phyloP scores from a whole-genome alignment of 1,140 invertebrate species.

The Anastrepha ludens region DNA sequence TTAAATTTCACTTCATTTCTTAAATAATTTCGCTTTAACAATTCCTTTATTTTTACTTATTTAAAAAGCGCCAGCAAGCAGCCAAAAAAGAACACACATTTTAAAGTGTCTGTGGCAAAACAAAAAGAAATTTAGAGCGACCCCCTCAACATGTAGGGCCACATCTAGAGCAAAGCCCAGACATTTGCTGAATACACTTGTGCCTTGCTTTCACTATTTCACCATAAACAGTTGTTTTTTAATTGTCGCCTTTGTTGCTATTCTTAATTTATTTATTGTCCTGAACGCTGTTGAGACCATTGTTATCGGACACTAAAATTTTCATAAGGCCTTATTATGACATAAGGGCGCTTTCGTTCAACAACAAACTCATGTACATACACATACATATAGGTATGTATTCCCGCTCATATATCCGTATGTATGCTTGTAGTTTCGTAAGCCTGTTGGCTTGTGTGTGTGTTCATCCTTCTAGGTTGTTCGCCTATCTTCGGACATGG shows the following conservation, averaged over 20 bases:
- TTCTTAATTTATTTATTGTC: slow-evolving; percentile 43
- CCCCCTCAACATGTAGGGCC: background rate
- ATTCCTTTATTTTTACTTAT: background rate
- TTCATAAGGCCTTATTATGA: slow-evolving; percentile 26
- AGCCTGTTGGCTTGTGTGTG: background rate
- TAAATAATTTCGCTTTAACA: background rate
- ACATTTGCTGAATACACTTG: background rate
- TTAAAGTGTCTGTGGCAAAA: slow-evolving; percentile 22
- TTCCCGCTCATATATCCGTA: too few species aligned
- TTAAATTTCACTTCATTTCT: too few species aligned
- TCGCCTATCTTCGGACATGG: slow-evolving; percentile 27
- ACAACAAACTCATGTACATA: background rate
- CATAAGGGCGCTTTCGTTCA: background rate
- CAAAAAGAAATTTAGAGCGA: slow-evolving; percentile 43
- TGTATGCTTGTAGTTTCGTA: too few species aligned
- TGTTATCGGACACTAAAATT: slow-evolving; percentile 41
- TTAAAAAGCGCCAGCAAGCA: background rate
- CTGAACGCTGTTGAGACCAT: slow-evolving; percentile 18
- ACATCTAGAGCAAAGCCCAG: slow-evolving; percentile 1
- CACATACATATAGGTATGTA: background rate
- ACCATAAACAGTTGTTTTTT: background rate
- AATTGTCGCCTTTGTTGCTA: background rate
- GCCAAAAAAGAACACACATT: background rate
- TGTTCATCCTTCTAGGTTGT: background rate
- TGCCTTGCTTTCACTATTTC: background rate